A percentile compares a stretch with the other conserved stretches of the same genome.
Conservation (phyloP, 2,797 vertebrate genomes). For the Centropyge bicolor region DNA sequence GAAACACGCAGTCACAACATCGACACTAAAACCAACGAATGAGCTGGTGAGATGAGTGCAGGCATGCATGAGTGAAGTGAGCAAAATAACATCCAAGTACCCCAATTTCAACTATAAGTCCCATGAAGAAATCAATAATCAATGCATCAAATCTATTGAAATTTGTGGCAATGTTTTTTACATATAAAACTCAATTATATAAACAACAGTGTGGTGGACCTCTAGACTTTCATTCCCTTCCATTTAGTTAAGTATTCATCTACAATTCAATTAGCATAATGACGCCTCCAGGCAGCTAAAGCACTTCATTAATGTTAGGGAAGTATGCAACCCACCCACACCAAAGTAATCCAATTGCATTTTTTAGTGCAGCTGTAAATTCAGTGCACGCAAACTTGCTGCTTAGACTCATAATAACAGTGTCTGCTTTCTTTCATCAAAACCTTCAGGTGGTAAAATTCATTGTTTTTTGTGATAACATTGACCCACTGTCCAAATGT, state of each 20-base stretch:
- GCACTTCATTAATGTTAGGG: no score
- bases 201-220: neutral
- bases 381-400: no score
- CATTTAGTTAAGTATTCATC: neutral
- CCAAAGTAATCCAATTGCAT: neutral
- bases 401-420: no score
- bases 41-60: conserved; percentile 65
- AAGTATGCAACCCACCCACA: no score
- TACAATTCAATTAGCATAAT: neutral
- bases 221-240: neutral
- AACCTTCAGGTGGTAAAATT: neutral
- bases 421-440: neutral
- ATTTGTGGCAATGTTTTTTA: neutral
- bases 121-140: neutral
- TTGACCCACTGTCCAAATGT: neutral
- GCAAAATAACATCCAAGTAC: conserved; percentile 19
- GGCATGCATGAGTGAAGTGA: conserved; percentile 54
- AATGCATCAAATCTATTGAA: neutral
- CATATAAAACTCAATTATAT: neutral
- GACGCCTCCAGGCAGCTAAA: neutral
- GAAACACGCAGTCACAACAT: conserved; percentile 50
- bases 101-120: conserved; percentile 6
- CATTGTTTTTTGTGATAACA: neutral
- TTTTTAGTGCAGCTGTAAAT: no score
- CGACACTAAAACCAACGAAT: conserved; percentile 49